Percentiles rank a stretch among this genome's conserved stretches.
These are phyloP conservation scores for Varecia variegata DNA, from an alignment of 2,797 vertebrate genomes.

Conservation along the genomic window DNA sequence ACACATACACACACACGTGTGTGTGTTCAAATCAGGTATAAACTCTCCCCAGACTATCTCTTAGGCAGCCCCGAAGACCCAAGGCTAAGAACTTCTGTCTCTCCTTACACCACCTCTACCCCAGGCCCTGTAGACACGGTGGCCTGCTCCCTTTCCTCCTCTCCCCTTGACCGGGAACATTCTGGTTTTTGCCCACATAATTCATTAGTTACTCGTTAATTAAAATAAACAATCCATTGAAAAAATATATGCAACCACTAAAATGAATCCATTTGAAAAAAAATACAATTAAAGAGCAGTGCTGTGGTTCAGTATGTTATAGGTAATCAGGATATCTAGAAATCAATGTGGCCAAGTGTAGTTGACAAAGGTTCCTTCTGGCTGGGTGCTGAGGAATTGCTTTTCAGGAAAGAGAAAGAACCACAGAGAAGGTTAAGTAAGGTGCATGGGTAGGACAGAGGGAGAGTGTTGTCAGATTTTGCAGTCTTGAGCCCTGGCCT, in stretches of 20 bases:
- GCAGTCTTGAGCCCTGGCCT: background rate
- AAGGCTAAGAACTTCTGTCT: background rate
- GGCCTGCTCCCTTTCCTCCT: background rate
- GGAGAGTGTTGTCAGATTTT: background rate
- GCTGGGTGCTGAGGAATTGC: background rate
- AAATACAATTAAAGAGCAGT: background rate
- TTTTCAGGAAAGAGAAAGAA: background rate
- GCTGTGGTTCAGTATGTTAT: background rate
- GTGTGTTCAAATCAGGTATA: background rate
- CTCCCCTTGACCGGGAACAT: background rate
- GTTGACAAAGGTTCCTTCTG: background rate
- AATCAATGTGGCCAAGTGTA: background rate
- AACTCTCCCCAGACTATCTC: background rate
- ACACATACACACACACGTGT: background rate
- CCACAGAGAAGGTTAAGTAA: background rate
- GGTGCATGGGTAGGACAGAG: background rate
- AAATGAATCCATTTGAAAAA: background rate
- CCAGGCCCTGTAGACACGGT: accelerated
- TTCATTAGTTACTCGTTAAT: background rate
- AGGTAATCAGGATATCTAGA: background rate
- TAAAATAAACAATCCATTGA: background rate
- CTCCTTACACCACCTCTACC: background rate
- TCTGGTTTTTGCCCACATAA: background rate
- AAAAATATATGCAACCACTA: background rate
- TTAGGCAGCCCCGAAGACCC: background rate